Conservation (phyloP, 1,140 invertebrate species). For the Ips typographus region DNA sequence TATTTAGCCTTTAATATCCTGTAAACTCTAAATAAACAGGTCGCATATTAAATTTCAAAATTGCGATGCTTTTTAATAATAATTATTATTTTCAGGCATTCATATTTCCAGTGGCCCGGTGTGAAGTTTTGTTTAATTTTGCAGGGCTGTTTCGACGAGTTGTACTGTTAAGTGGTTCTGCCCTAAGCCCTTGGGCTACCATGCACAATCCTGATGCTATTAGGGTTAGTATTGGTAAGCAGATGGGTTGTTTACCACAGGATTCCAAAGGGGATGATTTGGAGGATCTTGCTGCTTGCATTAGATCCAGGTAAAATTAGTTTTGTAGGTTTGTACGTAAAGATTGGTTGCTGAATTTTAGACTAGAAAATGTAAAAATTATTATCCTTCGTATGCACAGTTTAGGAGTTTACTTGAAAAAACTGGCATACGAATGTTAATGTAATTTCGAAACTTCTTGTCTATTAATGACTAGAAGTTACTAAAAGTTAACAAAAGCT, state of each 20-base stretch:
- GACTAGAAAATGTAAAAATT: neutral
- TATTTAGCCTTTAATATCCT: slow-evolving; percentile 19
- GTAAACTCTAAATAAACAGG: slow-evolving; percentile 19
- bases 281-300: slow-evolving; percentile 56
- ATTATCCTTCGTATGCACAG: neutral
- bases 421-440: too few species aligned
- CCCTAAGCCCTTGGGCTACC: slow-evolving; percentile 80
- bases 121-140: slow-evolving; percentile 36
- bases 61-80: slow-evolving; percentile 11
- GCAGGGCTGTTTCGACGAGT: slow-evolving; percentile 81
- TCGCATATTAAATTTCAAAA: slow-evolving; percentile 12
- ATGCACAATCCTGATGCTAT: slow-evolving; percentile 73
- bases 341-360: neutral
- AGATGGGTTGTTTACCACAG: slow-evolving; percentile 61
- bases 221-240: slow-evolving; percentile 69
- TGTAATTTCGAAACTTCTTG: too few species aligned
- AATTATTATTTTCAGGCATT: neutral
- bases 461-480: too few species aligned
- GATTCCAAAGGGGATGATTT: slow-evolving; percentile 44
- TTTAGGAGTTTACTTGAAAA: too few species aligned
- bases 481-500: too few species aligned
- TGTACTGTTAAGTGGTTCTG: slow-evolving; percentile 83
- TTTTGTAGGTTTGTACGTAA: neutral
- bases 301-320: slow-evolving; percentile 50
- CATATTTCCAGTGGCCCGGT: neutral